Evolutionary conservation across 2,797 vertebrate genomes (phyloP).

Genomic region (Sebastolobus altivelis): DNA sequence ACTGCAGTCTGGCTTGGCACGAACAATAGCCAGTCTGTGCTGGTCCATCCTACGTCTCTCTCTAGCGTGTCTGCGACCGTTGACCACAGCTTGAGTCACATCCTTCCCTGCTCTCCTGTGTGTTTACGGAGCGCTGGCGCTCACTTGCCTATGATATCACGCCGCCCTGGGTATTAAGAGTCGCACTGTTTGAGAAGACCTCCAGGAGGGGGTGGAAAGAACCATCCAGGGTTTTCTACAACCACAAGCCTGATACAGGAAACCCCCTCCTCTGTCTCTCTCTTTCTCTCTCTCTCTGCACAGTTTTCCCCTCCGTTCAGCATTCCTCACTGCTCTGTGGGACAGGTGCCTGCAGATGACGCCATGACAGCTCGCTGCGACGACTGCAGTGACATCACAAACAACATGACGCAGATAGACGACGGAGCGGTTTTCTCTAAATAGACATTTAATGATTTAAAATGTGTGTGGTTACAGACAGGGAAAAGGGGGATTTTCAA

Average conservation of each 20-base stretch:
- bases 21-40: constrained; percentile 80
- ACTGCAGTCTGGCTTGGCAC: constrained; percentile 53
- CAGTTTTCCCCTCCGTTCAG: constrained; percentile 60
- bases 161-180: constrained; percentile 56
- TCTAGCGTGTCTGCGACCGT: constrained; percentile 63
- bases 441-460: constrained; percentile 85
- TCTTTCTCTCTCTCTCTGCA: constrained; percentile 5
- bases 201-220: constrained; percentile 70
- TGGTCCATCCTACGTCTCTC: constrained; percentile 51
- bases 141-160: constrained; percentile 75
- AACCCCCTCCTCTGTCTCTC: constrained; percentile 19
- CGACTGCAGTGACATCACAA: constrained; percentile 53
- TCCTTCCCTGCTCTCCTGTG: constrained; percentile 74
- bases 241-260: constrained; percentile 52
- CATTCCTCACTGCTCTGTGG: constrained; percentile 28
- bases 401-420: constrained; percentile 56
- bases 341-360: constrained; percentile 61
- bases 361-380: constrained; percentile 27
- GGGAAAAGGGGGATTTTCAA: constrained; percentile 38
- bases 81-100: constrained; percentile 82
- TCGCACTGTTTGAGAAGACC: constrained; percentile 54
- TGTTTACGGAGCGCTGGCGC: constrained; percentile 77
- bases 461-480: constrained; percentile 69
- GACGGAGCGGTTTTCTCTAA: constrained; percentile 77
- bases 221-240: constrained; percentile 51